Evolutionary conservation across 2,888 invertebrate genomes (phyloP), one percentile per base, ranked within the genome.

Genomic region (Meiosimyza decipiens): DNA sequence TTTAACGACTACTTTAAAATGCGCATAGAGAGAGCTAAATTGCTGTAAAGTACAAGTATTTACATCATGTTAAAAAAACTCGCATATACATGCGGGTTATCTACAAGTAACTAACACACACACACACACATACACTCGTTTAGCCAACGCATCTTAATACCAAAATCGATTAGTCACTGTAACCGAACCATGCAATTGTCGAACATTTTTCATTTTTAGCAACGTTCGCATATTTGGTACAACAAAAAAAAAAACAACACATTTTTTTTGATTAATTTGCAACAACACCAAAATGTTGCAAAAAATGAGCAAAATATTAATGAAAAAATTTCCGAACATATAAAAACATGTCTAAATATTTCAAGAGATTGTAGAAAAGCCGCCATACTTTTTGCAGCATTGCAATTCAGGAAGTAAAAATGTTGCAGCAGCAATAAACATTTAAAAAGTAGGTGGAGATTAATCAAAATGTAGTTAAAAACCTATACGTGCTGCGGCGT

Each of bases 81-180:
- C 40, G 40, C 9, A 6, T 9, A 40, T 9, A 40, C 2, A 40
- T 40, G 9, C 40, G 40, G 40, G 40, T 40, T 9, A 40, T 40
- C 40, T 40, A 9, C 6, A 40, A 40, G 6, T 9, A 40, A 40
- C 40, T 40, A 6, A 9, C 40, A 40, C 9, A 9, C 40, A 9
- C 0, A 7, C 40, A 40, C 40, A 9, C 7, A 9, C 0, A 7
- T 9, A 40, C 40, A 9, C 7, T 2, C 40, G 40, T 40, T 40
- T 40, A 9, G 40, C 4, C 40, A 40, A 40, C 40, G 65, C 51
- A 18, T 57, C 75, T 77, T 76, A 77, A 77, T 76, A 76, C 74
- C 74, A 80, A 82, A 82, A 81, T 80, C 81, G 79, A 82, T 82
- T 82, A 81, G 81, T 81, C 81, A 82, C 77, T 79, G 81, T 82